These are phyloP conservation scores for Deilephila elpenor DNA, from an alignment of 2,888 invertebrate genomes.

Conservation along the genomic window DNA sequence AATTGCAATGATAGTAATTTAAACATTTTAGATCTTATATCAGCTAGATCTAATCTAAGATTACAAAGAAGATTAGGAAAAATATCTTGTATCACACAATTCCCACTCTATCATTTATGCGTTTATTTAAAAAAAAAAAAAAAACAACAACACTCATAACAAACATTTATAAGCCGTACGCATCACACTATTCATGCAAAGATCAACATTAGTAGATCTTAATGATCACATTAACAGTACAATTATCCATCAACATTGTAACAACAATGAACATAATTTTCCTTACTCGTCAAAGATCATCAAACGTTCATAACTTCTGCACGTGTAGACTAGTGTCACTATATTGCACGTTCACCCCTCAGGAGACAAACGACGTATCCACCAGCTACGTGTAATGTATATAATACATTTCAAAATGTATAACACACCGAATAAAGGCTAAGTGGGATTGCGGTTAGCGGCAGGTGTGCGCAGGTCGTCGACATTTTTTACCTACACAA, in stretches of 20 bases:
- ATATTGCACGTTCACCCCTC: background rate
- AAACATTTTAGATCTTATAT: too few species aligned
- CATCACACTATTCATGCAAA: too few species aligned
- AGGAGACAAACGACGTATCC: conserved; percentile 8
- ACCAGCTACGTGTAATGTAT: background rate
- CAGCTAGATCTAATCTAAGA: too few species aligned
- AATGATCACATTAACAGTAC: too few species aligned
- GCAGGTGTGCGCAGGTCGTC: conserved; percentile 72
- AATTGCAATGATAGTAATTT: too few species aligned
- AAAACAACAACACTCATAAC: background rate
- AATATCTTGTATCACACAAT: background rate
- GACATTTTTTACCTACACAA: conserved; percentile 61
- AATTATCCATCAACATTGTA: too few species aligned
- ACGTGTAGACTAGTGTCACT: background rate
- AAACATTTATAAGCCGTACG: too few species aligned
- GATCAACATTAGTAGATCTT: too few species aligned
- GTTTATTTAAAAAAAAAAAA: background rate
- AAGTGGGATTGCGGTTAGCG: conserved; percentile 62
- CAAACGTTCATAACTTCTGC: background rate
- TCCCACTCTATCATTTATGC: background rate
- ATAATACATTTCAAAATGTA: conserved; percentile 24
- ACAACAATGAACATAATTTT: too few species aligned
- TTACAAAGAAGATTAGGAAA: too few species aligned
- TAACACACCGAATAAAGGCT: conserved; percentile 30
- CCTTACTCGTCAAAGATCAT: background rate